phyloP scores from a whole-genome alignment of 2,797 vertebrate species.

The Gambelia wislizenii region DNA sequence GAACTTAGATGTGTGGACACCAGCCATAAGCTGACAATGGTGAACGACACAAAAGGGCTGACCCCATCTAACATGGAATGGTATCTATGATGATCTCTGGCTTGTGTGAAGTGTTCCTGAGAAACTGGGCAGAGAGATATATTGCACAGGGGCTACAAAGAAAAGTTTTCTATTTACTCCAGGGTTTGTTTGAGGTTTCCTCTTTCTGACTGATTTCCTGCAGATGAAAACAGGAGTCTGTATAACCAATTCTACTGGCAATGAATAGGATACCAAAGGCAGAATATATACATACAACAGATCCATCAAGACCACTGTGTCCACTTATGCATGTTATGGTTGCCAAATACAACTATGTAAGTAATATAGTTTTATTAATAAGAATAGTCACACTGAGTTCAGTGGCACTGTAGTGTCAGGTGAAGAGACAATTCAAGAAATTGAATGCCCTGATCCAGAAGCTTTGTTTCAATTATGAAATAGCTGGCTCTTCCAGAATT shows the following conservation, averaged over 20 bases:
- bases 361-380: neutral
- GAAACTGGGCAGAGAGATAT: neutral
- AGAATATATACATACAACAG: neutral
- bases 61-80: neutral
- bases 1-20: no score
- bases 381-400: neutral
- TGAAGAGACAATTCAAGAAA: neutral
- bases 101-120: neutral
- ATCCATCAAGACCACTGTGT: neutral
- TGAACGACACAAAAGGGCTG: no score
- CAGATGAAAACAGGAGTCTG: neutral
- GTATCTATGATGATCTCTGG: neutral
- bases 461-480: neutral
- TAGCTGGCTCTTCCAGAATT: neutral
- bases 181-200: neutral
- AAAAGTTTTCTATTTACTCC: neutral
- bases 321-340: neutral
- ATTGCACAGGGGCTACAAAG: neutral
- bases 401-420: neutral
- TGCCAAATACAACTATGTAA: neutral
- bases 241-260: neutral
- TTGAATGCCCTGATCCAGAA: neutral
- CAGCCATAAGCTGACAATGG: no score
- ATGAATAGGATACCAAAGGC: neutral
- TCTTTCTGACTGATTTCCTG: neutral